Percentiles rank a stretch among this genome's conserved stretches.
Conservation (phyloP, 2,113 vertebrate genomes). For the Ardeotis arabs region DNA sequence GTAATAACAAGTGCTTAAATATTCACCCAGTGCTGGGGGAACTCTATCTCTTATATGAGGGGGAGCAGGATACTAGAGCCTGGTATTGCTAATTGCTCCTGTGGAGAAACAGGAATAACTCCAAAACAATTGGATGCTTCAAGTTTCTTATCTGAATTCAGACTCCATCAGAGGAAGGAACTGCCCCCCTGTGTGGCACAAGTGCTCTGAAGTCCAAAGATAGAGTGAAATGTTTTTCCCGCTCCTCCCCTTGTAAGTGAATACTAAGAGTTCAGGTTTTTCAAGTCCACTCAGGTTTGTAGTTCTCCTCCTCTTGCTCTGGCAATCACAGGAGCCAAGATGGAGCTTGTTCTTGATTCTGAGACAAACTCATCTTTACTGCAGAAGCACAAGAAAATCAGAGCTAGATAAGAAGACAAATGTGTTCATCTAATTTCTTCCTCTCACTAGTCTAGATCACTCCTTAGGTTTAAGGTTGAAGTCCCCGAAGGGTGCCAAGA, state of each 20-base stretch:
- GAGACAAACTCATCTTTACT: neutral
- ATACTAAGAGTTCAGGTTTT: neutral
- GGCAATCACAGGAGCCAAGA: neutral
- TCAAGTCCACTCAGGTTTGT: neutral
- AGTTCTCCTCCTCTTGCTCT: fast-evolving
- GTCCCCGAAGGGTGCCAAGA: neutral
- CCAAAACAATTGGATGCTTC: neutral
- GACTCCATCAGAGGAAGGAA: neutral
- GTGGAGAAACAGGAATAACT: neutral
- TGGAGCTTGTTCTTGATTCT: neutral
- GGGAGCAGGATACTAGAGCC: neutral
- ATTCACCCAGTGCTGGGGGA: neutral
- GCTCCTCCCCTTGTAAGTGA: neutral
- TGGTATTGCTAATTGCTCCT: neutral
- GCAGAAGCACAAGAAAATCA: neutral
- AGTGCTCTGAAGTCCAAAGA: neutral
- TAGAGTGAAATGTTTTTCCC: neutral
- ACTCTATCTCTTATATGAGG: neutral
- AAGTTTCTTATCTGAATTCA: neutral
- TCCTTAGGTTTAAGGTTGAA: neutral
- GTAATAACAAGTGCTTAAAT: neutral
- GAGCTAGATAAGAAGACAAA: neutral
- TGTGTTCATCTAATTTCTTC: neutral
- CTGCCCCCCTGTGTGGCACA: neutral
- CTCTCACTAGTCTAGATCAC: neutral